These are phyloP conservation scores for Festucalex cinctus DNA, from an alignment of 2,113 vertebrate genomes.

Conservation along the genomic window DNA sequence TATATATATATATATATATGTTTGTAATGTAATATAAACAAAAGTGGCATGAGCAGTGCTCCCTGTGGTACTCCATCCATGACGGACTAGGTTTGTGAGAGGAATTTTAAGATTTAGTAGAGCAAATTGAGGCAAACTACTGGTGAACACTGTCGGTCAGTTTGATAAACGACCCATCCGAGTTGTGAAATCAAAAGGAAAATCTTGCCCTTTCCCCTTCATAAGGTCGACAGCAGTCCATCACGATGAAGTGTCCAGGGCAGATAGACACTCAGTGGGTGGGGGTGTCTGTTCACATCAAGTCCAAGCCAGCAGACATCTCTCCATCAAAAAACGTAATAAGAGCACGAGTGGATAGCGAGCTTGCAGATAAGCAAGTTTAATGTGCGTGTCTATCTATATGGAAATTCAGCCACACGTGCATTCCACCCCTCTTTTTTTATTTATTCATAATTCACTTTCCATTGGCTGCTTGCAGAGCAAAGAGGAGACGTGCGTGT, in stretches of 20 bases:
- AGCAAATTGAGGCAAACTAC: constrained; percentile 6
- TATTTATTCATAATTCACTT: constrained; percentile 54
- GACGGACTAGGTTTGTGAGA: background rate
- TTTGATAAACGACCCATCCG: constrained; percentile 9
- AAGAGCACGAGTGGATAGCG: constrained; percentile 58
- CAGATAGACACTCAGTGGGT: constrained; percentile 34
- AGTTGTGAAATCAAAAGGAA: constrained; percentile 9
- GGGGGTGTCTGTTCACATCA: constrained; percentile 22
- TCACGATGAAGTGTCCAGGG: constrained; percentile 55
- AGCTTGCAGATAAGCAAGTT: constrained; percentile 64
- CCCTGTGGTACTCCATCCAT: background rate
- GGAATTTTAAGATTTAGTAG: background rate
- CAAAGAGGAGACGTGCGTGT: constrained; percentile 25
- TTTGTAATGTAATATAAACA: background rate
- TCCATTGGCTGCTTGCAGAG: constrained; percentile 52
- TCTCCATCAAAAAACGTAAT: constrained; percentile 66
- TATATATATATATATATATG: no score
- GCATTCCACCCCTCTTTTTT: constrained; percentile 26
- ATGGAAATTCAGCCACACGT: constrained; percentile 69
- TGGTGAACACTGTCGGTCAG: background rate
- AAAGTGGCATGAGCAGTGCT: background rate
- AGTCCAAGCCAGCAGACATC: constrained; percentile 60
- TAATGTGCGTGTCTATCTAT: constrained; percentile 75
- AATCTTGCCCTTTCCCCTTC: constrained; percentile 40
- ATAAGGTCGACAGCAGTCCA: constrained; percentile 51